Base-by-base conservation (phyloP, 2,113 vertebrate species). In the Amblyopsis rosae region DNA sequence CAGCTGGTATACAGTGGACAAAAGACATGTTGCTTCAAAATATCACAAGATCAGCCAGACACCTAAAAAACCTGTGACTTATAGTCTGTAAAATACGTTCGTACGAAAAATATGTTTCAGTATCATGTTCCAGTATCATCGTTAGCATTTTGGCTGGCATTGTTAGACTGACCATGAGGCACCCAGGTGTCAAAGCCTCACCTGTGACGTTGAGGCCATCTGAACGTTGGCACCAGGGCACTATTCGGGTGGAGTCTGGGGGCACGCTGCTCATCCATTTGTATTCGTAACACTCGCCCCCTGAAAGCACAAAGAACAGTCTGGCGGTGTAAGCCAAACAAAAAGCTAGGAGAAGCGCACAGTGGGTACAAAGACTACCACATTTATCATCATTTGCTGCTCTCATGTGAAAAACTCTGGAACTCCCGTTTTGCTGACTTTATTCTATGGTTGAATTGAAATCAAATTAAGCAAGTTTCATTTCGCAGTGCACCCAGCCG, bases 181-280 rank as follows among this genome's bases (percentile, higher is more conserved):
- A 41, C 7, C 35, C 5, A 41, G 35, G 35, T 41, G 35, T 41
- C 35, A 41, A 41, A 57, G 16, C 55, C 15, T 19, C 93, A 99
- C 98, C 97, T 88, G 96, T 99, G 76, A 99, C 97, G 0, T 98
- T 99, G 79, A 96, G 73, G 65, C 98, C 97, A 16, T 99, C 98
- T 8, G 98, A 98, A 59, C 98, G 95, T 81, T 98, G 96, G 82
- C 98, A 99, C 98, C 98, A 99, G 64, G 80, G 59, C 0, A 94
- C 83, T 0, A 93, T 89, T 16, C 93, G 87, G 69, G 90, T 93
- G 62, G 95, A 94, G 73, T 94, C 94, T 4, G 88, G 92, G 88
- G 91, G 93, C 0, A 90, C 63, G 55, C 93, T 88, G 3, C 94
- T 93, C 91, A 96, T 90, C 98, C 98, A 99, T 62, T 94, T 94